phyloP scores from a whole-genome alignment of 2,888 invertebrate genomes.

The Habrosyne pyritoides region DNA sequence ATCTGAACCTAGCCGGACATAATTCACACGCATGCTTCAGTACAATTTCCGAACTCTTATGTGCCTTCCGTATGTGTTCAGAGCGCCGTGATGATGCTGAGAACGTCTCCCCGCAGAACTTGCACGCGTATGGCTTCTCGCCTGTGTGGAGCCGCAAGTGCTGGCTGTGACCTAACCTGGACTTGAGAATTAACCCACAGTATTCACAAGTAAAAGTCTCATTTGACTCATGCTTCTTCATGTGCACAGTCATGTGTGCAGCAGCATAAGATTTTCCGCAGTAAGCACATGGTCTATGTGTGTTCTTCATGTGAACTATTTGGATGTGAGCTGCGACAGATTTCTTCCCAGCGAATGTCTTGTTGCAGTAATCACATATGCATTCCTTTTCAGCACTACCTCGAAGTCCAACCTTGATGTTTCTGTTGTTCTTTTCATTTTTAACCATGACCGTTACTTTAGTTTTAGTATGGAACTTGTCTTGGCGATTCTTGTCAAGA shows the following conservation, averaged over 20 bases:
- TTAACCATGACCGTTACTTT: slow-evolving; percentile 52
- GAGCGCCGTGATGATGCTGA: slow-evolving; percentile 69
- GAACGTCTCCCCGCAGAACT: slow-evolving; percentile 62
- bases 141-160: slow-evolving; percentile 71
- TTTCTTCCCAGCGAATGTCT: slow-evolving; percentile 65
- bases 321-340: slow-evolving; percentile 70
- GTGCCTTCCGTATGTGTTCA: slow-evolving; percentile 59
- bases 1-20: slow-evolving; percentile 62
- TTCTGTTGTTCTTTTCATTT: slow-evolving; percentile 45
- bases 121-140: slow-evolving; percentile 64
- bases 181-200: slow-evolving; percentile 58
- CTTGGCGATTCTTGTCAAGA: slow-evolving; percentile 43
- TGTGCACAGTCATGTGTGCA: slow-evolving; percentile 68
- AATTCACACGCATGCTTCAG: slow-evolving; percentile 56
- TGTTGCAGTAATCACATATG: slow-evolving; percentile 69
- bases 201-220: slow-evolving; percentile 51
- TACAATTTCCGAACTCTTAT: slow-evolving; percentile 41
- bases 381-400: slow-evolving; percentile 60
- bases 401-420: slow-evolving; percentile 56
- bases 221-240: slow-evolving; percentile 53
- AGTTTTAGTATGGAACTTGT: slow-evolving; percentile 39
- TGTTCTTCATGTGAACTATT: slow-evolving; percentile 68
- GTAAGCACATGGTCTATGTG: slow-evolving; percentile 63
- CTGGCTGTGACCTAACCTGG: slow-evolving; percentile 62
- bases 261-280: slow-evolving; percentile 68